These are phyloP conservation scores for Xenopus tropicalis DNA, from an alignment of 2,113 vertebrate genomes.

Conservation along the genomic window UCB_Xtro_10.0 CM004449.2:77909001-77909500, in stretches of 20 bases:
- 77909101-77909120: not conserved
- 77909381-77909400: too few relatives aligned
- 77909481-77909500: too few relatives aligned
- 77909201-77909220: not conserved
- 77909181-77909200: not conserved
- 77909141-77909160: not conserved
- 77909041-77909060: not conserved
- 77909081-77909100: not conserved
- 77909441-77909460: too few relatives aligned
- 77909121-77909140: not conserved
- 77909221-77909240: not conserved
- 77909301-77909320: too few relatives aligned
- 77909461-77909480: too few relatives aligned
- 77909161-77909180: not conserved
- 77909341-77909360: too few relatives aligned
- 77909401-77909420: too few relatives aligned
- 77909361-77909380: too few relatives aligned
- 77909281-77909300: too few relatives aligned
- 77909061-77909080: not conserved
- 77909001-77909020: slow-evolving; percentile 13
- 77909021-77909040: not conserved
- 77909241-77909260: not conserved
- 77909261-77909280: not conserved
- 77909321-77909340: too few relatives aligned
- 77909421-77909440: too few relatives aligned